Base-by-base conservation (phyloP, 2,888 invertebrate genomes). In the Xestobium rufovillosum region DNA sequence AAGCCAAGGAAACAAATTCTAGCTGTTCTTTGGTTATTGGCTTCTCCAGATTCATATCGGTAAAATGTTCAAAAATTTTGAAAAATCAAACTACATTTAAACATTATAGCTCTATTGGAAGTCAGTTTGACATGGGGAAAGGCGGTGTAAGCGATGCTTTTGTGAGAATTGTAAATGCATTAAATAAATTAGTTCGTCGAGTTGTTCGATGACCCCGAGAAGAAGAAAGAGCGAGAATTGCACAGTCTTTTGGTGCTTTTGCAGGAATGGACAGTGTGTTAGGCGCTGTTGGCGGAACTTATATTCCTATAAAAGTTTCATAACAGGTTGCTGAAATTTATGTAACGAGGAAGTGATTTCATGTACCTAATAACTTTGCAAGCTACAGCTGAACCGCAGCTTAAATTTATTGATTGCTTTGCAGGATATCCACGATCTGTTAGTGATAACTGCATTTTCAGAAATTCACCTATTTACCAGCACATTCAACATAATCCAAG, bases 401-500 rank as follows among this genome's bases (percentile, higher is more conserved):
- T 44, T 14, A 42, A 31, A 9, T 47, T 50, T 19, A 40, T 26
- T 4, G 50, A 53, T 43, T 19, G 28, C 31, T 54, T 51, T 41
- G 38, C 40, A 32, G 49, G 53, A 10, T 54, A 44, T 34, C 51
- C 52, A 15, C 45, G 48, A 4, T 53, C 52, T 6, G 49, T 51
- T 1, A 42, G 41, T 34, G 50, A 53, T 39, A 26, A 13, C 3
- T 26, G 51, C 23, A 48, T 51, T 31, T 51, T 53, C 25, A 38
- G 42, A 26, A 53, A 51, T 37, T 52, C 52, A 13, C 44, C 50
- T 36, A 36, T 52, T 6, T 52, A 41, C 27, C 14, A 16, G 26
- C 26, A 28, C 19, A 26, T 45, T 9, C 9, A 9, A 8, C 28
- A 14, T 11, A 41, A 45, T 25, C 10, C 10, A 13, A n/a, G n/a